These are phyloP conservation scores for Pseudoatta argentina DNA, from an alignment of 1,140 invertebrate species.

Conservation along the genomic window DNA sequence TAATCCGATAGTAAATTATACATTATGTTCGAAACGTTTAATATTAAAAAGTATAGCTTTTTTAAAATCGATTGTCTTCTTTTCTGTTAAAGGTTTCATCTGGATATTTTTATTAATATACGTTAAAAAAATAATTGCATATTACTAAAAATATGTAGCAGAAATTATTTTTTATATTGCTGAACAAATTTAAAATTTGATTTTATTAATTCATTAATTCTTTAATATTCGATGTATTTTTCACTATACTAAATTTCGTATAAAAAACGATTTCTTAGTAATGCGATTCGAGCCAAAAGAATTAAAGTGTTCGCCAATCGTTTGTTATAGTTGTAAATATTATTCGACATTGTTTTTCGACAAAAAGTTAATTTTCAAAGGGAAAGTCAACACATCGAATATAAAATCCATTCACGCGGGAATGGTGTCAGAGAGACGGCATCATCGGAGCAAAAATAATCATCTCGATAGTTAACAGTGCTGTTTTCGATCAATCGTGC, in stretches of 20 bases:
- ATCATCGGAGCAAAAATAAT: constrained; percentile 48
- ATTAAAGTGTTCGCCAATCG: neutral
- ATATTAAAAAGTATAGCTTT: neutral
- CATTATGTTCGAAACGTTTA: neutral
- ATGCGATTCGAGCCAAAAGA: neutral
- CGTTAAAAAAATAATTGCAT: neutral
- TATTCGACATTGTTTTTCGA: constrained; percentile 14
- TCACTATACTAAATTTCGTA: neutral
- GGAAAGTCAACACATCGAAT: neutral
- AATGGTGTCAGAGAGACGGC: constrained; percentile 16
- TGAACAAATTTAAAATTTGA: neutral
- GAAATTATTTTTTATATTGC: neutral
- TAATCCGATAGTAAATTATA: constrained; percentile 5
- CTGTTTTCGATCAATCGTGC: constrained; percentile 32
- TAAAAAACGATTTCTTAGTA: neutral
- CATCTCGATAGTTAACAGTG: constrained; percentile 24
- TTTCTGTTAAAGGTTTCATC: neutral
- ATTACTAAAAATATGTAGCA: neutral
- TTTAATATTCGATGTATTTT: neutral
- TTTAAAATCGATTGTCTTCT: neutral
- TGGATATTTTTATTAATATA: neutral
- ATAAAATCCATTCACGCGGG: constrained; percentile 26
- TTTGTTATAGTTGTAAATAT: neutral
- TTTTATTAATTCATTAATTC: neutral
- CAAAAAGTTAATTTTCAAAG: constrained; percentile 30